phyloP scores from a whole-genome alignment of 1,140 invertebrate genomes.

The Neomicropteryx cornuta region DNA sequence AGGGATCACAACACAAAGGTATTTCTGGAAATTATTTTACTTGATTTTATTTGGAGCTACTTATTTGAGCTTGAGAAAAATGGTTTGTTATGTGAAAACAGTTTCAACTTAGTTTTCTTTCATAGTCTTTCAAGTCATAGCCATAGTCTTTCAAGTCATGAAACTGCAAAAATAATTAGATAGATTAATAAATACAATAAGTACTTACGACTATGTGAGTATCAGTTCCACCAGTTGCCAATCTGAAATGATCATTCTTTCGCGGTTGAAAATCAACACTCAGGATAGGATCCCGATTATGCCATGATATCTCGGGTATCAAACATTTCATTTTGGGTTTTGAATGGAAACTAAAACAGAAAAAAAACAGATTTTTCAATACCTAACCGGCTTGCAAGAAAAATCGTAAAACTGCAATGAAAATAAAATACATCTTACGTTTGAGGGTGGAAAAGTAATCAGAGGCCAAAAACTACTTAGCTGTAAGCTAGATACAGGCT shows the following conservation, averaged over 20 bases:
- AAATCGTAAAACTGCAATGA: too few relatives aligned
- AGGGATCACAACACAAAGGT: too few relatives aligned
- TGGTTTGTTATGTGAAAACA: background rate
- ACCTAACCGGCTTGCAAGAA: too few relatives aligned
- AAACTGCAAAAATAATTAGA: background rate
- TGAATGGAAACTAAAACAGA: too few relatives aligned
- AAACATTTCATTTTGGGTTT: constrained; percentile 76
- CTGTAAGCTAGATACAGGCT: too few relatives aligned
- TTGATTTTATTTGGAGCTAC: background rate
- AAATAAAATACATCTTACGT: too few relatives aligned
- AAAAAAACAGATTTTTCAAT: too few relatives aligned
- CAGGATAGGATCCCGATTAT: constrained; percentile 87
- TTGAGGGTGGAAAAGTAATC: too few relatives aligned
- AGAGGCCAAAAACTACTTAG: too few relatives aligned
- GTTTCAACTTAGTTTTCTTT: background rate
- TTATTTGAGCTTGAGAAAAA: background rate
- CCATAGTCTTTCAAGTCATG: background rate
- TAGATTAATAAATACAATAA: background rate
- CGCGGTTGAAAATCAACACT: constrained; percentile 78
- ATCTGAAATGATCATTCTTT: constrained; percentile 49
- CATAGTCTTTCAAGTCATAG: background rate
- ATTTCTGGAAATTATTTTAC: background rate
- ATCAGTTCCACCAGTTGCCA: constrained; percentile 88
- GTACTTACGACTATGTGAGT: constrained; percentile 72
- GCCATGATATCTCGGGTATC: constrained; percentile 98